Conservation (phyloP, 2,797 vertebrate genomes). For the Otus scops region DNA sequence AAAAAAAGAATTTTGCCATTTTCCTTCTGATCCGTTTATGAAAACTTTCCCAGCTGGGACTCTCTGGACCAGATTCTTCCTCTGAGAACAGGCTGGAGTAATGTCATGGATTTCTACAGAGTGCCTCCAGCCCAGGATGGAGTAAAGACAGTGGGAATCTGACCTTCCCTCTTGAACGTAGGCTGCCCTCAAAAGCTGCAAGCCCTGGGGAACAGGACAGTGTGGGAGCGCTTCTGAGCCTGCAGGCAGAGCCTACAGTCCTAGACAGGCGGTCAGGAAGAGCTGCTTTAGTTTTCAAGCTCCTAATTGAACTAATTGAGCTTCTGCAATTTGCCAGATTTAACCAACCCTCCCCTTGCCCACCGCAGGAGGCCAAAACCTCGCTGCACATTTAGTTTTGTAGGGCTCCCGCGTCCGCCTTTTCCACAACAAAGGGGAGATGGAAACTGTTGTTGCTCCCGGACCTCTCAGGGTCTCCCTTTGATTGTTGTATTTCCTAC, state of each 20-base stretch:
- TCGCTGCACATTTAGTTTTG: not conserved
- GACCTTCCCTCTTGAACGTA: not conserved
- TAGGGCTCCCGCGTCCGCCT: fast-evolving
- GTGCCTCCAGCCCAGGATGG: not conserved
- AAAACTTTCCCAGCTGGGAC: not conserved
- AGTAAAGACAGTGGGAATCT: not conserved
- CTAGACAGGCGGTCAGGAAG: not conserved
- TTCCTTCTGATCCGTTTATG: not conserved
- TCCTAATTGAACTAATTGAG: slow-evolving; percentile 65
- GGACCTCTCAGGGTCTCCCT: slow-evolving; percentile 40
- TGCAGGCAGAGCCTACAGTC: slow-evolving; percentile 1
- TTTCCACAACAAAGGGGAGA: slow-evolving; percentile 50
- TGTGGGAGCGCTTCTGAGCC: not conserved
- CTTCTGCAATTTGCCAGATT: slow-evolving; percentile 26
- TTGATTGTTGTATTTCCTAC: slow-evolving; percentile 56
- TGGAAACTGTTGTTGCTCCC: not conserved
- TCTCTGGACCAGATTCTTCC: not conserved
- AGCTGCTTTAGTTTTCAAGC: slow-evolving; percentile 33
- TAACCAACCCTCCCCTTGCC: slow-evolving; percentile 44
- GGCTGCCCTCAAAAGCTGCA: slow-evolving; percentile 25
- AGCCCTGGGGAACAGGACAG: not conserved
- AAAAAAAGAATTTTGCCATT: not conserved
- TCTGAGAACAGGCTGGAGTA: not conserved
- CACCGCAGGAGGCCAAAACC: not conserved
- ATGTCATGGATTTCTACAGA: not conserved